Percentiles rank a stretch among this genome's conserved stretches.
Evolutionary conservation across 2,113 vertebrate genomes (phyloP).

Genomic region (Cololabis saira): DNA sequence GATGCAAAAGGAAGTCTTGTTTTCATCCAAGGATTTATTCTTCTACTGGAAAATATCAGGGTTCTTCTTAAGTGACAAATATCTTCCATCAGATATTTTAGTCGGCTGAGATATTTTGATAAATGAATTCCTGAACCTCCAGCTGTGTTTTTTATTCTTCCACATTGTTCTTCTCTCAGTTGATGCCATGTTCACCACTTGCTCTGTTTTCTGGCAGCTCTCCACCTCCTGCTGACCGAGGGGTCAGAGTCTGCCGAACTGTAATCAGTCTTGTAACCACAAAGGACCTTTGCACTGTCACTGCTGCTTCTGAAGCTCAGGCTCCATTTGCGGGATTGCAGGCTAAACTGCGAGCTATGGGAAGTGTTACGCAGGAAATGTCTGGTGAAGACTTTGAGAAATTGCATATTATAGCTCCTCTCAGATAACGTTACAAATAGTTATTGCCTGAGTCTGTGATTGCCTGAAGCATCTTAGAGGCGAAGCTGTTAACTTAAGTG

Average conservation of each 20-base stretch:
- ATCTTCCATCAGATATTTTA: background rate
- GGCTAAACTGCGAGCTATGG: slow-evolving; percentile 14
- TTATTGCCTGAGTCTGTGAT: slow-evolving; percentile 38
- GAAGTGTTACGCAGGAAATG: slow-evolving; percentile 15
- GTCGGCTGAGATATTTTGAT: too few species aligned
- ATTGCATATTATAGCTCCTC: slow-evolving; percentile 23
- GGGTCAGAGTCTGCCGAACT: slow-evolving; percentile 57
- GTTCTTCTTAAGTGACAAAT: too few species aligned
- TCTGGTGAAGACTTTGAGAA: slow-evolving; percentile 29
- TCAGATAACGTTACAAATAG: slow-evolving; percentile 44
- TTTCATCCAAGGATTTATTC: background rate
- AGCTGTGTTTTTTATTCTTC: slow-evolving; percentile 13
- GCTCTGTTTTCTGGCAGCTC: slow-evolving; percentile 32
- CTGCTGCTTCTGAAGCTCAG: slow-evolving; percentile 23
- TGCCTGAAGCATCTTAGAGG: slow-evolving; percentile 27
- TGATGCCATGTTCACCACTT: slow-evolving; percentile 48
- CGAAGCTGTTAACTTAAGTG: slow-evolving; percentile 4
- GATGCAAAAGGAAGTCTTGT: too few species aligned
- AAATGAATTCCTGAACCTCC: slow-evolving; percentile 5
- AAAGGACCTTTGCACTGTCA: slow-evolving; percentile 62
- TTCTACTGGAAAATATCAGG: background rate
- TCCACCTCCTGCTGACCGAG: slow-evolving; percentile 41
- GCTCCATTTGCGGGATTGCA: background rate
- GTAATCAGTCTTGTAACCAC: slow-evolving; percentile 58
- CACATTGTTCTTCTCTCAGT: slow-evolving; percentile 2